Conservation (phyloP, 1,140 invertebrate species). For the Drosophila navojoa region DNA sequence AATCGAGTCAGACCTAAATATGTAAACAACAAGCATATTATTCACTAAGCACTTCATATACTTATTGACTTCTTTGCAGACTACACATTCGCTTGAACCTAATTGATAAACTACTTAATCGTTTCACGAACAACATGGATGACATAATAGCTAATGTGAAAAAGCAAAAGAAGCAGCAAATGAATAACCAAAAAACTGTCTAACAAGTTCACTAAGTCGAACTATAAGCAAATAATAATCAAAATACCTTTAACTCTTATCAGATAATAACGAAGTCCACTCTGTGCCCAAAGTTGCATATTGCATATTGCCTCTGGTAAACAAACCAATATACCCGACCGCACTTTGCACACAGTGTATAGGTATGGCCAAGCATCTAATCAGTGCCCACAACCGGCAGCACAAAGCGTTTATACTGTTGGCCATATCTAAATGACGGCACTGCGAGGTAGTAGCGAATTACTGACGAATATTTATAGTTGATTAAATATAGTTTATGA, state of each 20-base stretch:
- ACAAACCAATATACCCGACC: neutral
- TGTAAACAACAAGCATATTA: neutral
- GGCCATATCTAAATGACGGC: constrained; percentile 14
- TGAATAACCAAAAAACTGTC: neutral
- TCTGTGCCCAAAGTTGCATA: too few relatives aligned
- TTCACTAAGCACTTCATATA: neutral
- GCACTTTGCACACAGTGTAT: neutral
- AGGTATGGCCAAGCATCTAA: neutral
- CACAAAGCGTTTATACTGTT: neutral
- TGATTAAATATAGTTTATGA: too few relatives aligned
- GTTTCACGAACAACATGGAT: constrained; percentile 17
- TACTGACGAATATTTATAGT: too few relatives aligned
- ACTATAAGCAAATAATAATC: too few relatives aligned
- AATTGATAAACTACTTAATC: neutral
- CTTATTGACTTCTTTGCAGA: neutral
- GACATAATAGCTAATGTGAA: neutral
- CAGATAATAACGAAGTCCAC: too few relatives aligned
- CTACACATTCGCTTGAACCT: constrained; percentile 7
- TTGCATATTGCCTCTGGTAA: too few relatives aligned
- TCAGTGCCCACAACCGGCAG: neutral
- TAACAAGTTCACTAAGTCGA: too few relatives aligned
- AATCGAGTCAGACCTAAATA: constrained; percentile 8
- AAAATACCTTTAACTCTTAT: too few relatives aligned
- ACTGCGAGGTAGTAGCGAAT: neutral
- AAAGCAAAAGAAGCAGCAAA: neutral